A percentile compares a stretch with the other conserved stretches of the same genome.
These are phyloP conservation scores for Chaetura pelagica DNA, from an alignment of 2,113 vertebrate genomes.

Conservation along the genomic window DNA sequence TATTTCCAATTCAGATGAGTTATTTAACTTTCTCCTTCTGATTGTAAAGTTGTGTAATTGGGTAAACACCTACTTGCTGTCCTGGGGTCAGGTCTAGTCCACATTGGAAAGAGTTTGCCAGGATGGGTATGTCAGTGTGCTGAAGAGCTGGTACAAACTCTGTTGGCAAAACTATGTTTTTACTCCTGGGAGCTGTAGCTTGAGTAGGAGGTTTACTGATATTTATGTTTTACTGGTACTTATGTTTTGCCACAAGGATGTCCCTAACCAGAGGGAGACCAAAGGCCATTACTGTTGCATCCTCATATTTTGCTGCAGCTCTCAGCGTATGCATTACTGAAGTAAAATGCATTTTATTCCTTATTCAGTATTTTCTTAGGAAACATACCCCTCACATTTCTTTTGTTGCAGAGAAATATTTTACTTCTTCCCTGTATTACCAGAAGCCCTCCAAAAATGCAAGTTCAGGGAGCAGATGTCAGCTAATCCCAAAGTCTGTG, in stretches of 20 bases:
- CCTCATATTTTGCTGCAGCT: neutral
- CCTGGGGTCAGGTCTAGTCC: neutral
- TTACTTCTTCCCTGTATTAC: neutral
- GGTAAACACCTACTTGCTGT: neutral
- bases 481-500: conserved; percentile 38
- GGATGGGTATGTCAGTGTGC: too few species aligned
- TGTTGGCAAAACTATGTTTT: neutral
- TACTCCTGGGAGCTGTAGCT: neutral
- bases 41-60: neutral
- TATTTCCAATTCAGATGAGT: neutral
- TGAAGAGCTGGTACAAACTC: neutral
- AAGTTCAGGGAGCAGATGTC: conserved; percentile 44
- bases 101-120: neutral
- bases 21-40: neutral
- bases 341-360: conserved; percentile 5
- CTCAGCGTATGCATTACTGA: neutral
- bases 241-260: neutral
- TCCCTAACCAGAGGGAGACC: neutral
- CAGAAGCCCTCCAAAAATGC: neutral
- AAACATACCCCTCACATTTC: neutral
- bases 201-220: neutral
- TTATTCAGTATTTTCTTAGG: neutral
- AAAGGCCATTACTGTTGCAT: neutral
- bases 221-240: neutral
- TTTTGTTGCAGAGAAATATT: neutral